Conservation (phyloP, 2,888 invertebrate species). For the Rhogogaster chlorosoma region DNA sequence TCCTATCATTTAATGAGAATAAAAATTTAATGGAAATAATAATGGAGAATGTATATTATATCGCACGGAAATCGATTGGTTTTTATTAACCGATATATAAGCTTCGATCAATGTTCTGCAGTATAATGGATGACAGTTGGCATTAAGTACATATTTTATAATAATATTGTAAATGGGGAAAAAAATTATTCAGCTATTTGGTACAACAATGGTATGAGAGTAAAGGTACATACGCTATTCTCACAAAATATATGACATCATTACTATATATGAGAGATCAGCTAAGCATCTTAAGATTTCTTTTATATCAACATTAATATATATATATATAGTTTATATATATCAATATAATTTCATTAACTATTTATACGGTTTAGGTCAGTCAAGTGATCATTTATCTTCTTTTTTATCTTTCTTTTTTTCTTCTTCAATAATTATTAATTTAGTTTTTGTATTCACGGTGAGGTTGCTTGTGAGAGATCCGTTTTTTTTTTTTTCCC, state of each 20-base stretch:
- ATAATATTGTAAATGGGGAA: conserved; percentile 22
- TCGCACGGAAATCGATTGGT: background rate
- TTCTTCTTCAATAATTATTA: background rate
- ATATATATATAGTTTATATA: conserved; percentile 56
- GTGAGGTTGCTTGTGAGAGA: conserved; percentile 35
- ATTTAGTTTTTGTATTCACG: background rate
- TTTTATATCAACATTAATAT: conserved; percentile 51
- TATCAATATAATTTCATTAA: conserved; percentile 36
- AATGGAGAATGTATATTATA: background rate
- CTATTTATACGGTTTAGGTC: conserved; percentile 48
- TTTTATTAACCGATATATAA: background rate
- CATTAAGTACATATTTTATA: background rate
- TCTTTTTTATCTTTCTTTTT: background rate
- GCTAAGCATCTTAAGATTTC: conserved; percentile 49
- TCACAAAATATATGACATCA: conserved; percentile 62
- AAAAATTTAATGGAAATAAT: no score
- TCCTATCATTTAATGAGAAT: no score
- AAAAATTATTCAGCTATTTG: conserved; percentile 12
- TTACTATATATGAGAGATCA: conserved; percentile 51
- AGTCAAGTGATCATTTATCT: conserved; percentile 46
- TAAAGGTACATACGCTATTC: conserved; percentile 58
- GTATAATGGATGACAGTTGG: conserved; percentile 31
- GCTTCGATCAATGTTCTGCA: background rate
- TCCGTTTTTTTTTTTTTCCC: conserved; percentile 30
- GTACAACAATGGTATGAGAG: conserved; percentile 45